phyloP scores from a whole-genome alignment of 2,888 invertebrate genomes.

The Spodoptera exigua region DNA sequence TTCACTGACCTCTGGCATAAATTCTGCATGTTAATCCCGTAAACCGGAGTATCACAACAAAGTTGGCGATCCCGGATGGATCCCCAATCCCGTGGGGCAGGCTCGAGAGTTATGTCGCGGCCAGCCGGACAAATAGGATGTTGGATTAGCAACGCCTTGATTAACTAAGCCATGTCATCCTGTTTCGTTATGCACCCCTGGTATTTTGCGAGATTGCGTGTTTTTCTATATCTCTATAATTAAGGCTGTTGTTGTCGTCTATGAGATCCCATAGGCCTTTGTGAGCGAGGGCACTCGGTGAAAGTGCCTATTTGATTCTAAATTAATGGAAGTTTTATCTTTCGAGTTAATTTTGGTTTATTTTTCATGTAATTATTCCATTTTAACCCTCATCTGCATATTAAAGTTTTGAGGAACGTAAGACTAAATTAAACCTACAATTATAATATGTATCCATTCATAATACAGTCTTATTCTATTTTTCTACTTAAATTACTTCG shows the following conservation, averaged over 20 bases:
- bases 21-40: conserved; percentile 41
- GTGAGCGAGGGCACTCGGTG: neutral
- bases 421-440: no score
- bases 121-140: conserved; percentile 45
- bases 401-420: no score
- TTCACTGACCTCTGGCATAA: conserved; percentile 39
- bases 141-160: conserved; percentile 56
- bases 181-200: conserved; percentile 60
- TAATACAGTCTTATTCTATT: no score
- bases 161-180: conserved; percentile 52
- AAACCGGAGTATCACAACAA: conserved; percentile 26
- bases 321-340: neutral
- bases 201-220: conserved; percentile 47
- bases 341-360: neutral
- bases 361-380: no score
- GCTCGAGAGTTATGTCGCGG: conserved; percentile 51
- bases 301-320: neutral
- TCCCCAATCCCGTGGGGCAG: conserved; percentile 43
- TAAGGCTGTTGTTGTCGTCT: conserved; percentile 26
- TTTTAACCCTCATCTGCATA: no score
- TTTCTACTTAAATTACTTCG: no score
- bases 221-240: conserved; percentile 45
- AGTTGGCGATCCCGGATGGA: conserved; percentile 47
- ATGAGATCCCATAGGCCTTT: conserved; percentile 13
- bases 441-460: no score